Conservation (phyloP, 2,888 invertebrate genomes). For the Lumbricus terrestris region DNA sequence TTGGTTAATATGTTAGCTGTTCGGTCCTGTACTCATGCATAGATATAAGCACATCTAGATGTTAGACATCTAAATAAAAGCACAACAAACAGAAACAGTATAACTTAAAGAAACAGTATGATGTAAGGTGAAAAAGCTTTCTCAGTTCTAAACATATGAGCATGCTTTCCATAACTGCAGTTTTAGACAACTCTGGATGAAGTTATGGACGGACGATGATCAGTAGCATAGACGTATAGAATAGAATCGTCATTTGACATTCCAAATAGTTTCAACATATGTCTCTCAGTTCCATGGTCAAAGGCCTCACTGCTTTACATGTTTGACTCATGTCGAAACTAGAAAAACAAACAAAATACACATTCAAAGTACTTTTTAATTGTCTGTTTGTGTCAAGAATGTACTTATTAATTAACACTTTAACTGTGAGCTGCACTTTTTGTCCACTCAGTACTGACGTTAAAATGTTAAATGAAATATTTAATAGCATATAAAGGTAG, state of each 20-base stretch:
- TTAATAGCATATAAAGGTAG: not conserved
- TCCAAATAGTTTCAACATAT: not conserved
- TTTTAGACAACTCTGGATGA: not conserved
- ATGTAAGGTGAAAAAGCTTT: not conserved
- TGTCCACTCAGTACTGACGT: too few species aligned
- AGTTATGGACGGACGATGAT: not conserved
- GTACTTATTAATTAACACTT: not conserved
- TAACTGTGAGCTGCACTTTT: too few species aligned
- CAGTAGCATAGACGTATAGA: not conserved
- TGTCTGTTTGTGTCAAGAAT: not conserved
- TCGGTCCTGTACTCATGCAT: not conserved
- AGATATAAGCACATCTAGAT: not conserved
- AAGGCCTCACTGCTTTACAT: not conserved
- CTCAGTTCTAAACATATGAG: not conserved
- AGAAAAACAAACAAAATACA: not conserved
- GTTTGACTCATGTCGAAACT: constrained; percentile 12
- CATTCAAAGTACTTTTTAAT: not conserved
- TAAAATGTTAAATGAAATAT: not conserved
- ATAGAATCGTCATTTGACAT: not conserved
- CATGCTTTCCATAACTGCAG: not conserved
- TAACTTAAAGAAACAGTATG: not conserved
- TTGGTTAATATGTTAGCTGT: not conserved
- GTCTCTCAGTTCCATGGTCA: not conserved
- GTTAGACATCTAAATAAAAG: not conserved
- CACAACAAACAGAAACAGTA: not conserved